Conservation (phyloP, 37 sponge, comb jelly and placozoan genomes). For the Crambe crambe region DNA sequence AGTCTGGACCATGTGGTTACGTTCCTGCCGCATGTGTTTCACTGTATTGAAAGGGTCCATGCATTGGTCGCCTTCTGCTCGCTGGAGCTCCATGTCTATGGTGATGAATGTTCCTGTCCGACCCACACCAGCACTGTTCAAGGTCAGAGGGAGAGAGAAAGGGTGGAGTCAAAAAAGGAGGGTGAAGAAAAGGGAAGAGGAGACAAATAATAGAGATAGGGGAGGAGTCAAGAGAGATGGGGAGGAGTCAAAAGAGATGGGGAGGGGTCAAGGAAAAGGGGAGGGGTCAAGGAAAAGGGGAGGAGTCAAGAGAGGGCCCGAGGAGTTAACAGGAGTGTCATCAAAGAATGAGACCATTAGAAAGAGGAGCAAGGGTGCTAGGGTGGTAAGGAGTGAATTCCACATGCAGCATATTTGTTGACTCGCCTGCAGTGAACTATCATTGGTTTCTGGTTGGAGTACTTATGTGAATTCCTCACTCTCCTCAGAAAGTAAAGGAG, state of each 20-base stretch:
- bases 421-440: constrained; percentile 78
- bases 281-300: background rate
- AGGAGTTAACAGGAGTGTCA: background rate
- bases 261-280: background rate
- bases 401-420: too few species aligned
- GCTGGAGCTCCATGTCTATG: constrained; percentile 87
- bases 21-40: constrained; percentile 57
- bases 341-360: background rate
- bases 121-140: constrained; percentile 97
- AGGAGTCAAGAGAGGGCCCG: background rate
- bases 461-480: constrained; percentile 39
- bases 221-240: background rate
- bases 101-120: constrained; percentile 88
- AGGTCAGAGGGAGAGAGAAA: background rate
- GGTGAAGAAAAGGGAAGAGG: background rate
- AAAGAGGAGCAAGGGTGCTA: background rate
- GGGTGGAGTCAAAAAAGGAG: background rate
- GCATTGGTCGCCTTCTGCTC: constrained; percentile 43
- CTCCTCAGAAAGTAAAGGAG: constrained; percentile 53
- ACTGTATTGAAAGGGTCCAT: constrained; percentile 78
- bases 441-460: constrained; percentile 40
- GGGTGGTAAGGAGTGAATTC: too few species aligned
- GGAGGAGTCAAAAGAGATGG: background rate
- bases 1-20: constrained; percentile 94
- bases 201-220: background rate